Evolutionary conservation across 2,888 invertebrate genomes (phyloP).

Genomic region (Drosophila ezoana): DNA sequence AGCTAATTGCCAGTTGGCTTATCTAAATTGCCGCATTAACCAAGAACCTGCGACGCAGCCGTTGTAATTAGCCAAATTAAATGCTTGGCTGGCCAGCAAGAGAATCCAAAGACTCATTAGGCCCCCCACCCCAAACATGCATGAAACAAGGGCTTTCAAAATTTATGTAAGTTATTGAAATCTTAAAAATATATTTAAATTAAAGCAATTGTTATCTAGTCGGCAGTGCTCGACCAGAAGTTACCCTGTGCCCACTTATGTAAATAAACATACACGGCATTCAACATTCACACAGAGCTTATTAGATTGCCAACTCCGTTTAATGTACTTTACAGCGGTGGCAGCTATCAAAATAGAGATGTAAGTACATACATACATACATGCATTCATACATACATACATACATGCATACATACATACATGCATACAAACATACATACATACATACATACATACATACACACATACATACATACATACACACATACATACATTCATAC

Average conservation of each 20-base stretch:
- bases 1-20: conserved; percentile 77
- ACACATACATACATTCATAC: too few relatives aligned
- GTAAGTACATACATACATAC: too few relatives aligned
- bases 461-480: too few relatives aligned
- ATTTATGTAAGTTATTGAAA: conserved; percentile 12
- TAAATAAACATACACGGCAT: too few relatives aligned
- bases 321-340: too few relatives aligned
- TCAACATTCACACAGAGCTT: too few relatives aligned
- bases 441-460: too few relatives aligned
- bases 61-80: conserved; percentile 75
- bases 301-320: too few relatives aligned
- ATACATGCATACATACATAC: too few relatives aligned
- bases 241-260: not conserved
- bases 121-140: not conserved
- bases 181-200: not conserved
- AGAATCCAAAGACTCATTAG: conserved; percentile 51
- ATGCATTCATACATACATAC: too few relatives aligned
- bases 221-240: not conserved
- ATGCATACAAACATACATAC: too few relatives aligned
- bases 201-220: not conserved
- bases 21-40: conserved; percentile 80
- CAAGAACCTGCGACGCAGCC: conserved; percentile 73
- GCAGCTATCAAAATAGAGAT: too few relatives aligned
- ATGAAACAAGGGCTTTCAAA: conserved; percentile 8
- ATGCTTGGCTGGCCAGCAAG: conserved; percentile 69